A percentile compares a stretch with the other conserved stretches of the same genome.
These are phyloP conservation scores for Labia minor DNA, from an alignment of 2,888 invertebrate species.

Conservation along the genomic window DNA sequence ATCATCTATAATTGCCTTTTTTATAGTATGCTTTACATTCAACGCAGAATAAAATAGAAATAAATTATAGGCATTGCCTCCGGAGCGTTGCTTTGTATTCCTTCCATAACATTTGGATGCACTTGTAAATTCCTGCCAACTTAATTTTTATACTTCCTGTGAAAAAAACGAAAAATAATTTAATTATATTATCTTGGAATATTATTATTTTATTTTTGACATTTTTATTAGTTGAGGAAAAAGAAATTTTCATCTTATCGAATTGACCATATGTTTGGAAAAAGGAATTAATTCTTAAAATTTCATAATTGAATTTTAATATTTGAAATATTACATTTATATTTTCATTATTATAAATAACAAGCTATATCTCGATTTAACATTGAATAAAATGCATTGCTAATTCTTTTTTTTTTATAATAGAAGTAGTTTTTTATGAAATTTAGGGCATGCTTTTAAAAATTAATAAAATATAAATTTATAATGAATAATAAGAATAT, in stretches of 20 bases:
- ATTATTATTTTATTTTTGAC: neutral
- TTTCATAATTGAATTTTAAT: no score
- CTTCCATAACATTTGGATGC: neutral
- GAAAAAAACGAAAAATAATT: neutral
- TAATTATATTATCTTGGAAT: neutral
- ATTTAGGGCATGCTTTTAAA: no score
- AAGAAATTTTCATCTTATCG: neutral
- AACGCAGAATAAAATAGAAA: neutral
- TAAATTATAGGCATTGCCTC: neutral
- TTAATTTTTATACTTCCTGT: neutral
- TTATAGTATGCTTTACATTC: neutral
- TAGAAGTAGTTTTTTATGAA: no score
- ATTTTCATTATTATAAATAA: no score
- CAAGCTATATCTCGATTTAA: no score
- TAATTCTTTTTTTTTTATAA: no score
- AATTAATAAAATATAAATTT: no score
- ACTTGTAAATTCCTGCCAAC: neutral
- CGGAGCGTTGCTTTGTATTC: neutral
- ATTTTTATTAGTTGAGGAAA: neutral
- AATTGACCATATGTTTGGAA: neutral
- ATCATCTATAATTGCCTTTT: neutral
- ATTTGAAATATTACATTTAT: no score
- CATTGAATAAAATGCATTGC: no score
- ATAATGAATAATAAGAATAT: no score
- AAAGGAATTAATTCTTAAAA: no score